These are phyloP conservation scores for Myotis findleyi DNA, from an alignment of 2,797 vertebrate genomes.

Conservation along the genomic window DNA sequence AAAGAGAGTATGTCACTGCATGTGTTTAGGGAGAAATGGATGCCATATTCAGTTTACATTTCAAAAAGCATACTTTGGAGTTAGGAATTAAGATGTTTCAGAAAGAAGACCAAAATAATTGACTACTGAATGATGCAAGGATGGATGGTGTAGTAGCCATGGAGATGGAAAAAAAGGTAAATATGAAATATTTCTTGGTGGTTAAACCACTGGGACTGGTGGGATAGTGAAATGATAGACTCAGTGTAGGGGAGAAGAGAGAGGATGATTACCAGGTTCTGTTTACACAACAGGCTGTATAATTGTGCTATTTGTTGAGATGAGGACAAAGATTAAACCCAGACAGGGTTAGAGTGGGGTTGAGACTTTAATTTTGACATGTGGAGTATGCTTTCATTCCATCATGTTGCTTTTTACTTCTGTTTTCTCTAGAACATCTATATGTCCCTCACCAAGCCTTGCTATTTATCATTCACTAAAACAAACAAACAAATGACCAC, in stretches of 20 bases:
- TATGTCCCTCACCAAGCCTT: not conserved
- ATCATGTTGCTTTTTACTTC: not conserved
- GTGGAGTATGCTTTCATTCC: not conserved
- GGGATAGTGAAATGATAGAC: not conserved
- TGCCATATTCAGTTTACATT: not conserved
- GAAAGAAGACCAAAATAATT: not conserved
- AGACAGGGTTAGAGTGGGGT: not conserved
- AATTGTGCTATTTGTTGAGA: not conserved
- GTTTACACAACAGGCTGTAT: not conserved
- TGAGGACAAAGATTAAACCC: not conserved
- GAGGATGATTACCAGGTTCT: not conserved
- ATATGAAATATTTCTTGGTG: not conserved
- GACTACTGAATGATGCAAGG: not conserved
- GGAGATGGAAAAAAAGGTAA: not conserved
- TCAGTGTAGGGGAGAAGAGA: not conserved
- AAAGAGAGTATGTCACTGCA: not conserved
- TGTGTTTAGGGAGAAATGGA: not conserved
- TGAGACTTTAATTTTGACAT: not conserved
- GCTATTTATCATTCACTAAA: not conserved
- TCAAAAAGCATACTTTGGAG: not conserved
- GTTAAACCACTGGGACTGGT: not conserved
- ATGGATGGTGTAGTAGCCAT: not conserved
- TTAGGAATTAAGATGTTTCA: not conserved
- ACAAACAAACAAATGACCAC: not conserved
- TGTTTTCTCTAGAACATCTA: not conserved